These are phyloP conservation scores for Ectemnius lituratus DNA, from an alignment of 2,888 invertebrate genomes.

Conservation along the genomic window DNA sequence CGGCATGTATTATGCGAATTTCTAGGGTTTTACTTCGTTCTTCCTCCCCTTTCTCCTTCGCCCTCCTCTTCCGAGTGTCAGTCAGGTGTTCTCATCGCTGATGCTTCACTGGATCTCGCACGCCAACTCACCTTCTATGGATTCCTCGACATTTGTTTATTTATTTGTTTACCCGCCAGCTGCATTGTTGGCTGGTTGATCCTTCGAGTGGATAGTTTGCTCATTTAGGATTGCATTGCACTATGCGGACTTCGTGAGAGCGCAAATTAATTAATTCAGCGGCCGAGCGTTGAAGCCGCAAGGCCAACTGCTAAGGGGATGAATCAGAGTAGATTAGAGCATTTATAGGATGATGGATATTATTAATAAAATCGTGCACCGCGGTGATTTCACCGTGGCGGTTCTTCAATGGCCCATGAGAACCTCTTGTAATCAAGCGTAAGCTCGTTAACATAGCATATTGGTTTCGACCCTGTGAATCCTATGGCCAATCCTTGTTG, in stretches of 20 bases:
- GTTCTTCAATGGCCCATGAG: slow-evolving; percentile 33
- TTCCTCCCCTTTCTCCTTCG: neutral
- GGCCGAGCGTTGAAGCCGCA: neutral
- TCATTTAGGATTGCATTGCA: neutral
- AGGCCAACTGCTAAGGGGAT: neutral
- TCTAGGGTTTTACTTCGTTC: slow-evolving; percentile 66
- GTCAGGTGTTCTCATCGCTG: neutral
- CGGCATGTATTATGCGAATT: slow-evolving; percentile 65
- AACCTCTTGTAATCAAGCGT: slow-evolving; percentile 48
- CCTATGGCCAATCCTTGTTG: slow-evolving; percentile 44
- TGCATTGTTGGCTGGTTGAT: neutral
- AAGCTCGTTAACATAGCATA: slow-evolving; percentile 51
- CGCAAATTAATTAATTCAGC: neutral
- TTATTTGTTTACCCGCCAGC: neutral
- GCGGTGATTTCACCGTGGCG: neutral
- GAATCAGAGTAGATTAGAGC: neutral
- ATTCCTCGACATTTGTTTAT: neutral
- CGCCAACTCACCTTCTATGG: neutral
- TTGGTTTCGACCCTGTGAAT: slow-evolving; percentile 41
- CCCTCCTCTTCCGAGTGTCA: neutral
- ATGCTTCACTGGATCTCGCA: neutral
- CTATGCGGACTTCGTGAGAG: neutral
- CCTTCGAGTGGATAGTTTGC: neutral
- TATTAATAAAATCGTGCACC: neutral
- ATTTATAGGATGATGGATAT: slow-evolving; percentile 4